Evolutionary conservation across 2,113 vertebrate species (phyloP), one percentile per base, ranked within the genome.

Genomic region (Crotalus tigris): DNA sequence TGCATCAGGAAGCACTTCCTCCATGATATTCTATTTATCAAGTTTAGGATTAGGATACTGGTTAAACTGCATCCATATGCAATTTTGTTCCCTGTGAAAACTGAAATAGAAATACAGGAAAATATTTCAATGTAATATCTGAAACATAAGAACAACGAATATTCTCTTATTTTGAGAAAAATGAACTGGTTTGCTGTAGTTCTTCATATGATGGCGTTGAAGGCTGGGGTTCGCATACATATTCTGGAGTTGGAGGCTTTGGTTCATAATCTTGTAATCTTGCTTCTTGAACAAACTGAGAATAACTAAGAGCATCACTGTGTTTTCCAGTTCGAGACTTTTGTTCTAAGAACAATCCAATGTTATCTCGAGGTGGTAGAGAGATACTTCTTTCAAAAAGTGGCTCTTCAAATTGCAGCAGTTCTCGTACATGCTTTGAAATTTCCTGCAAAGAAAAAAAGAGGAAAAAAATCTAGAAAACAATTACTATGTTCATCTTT

Each of bases 301-400:
- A 86, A 57, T 97, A 98, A 39, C 98, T 98, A 92, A 99, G 97
- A 64, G 93, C 89, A 94, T 99, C 97, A n/a, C 98, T 97, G 61
- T 44, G 94, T 90, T 94, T 86, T 61, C 99, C 98, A 0, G 96
- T 97, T 13, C 49, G 96, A 90, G 98, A 97, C 97, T 99, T 99
- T 54, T 4, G 94, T 96, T 99, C 98, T 93, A 99, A 94, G 96
- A 98, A 99, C 94, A 99, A 96, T 81, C 97, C 97, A 93, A 95
- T 46, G 51, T 93, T 95, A 95, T 99, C 99, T 94, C 97, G 97
- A 51, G 93, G 98, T 0, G 98, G 98, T 91, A 99, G 98, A 4
- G 97, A 93, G 91, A 99, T 97, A 96, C 97, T 98, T 92, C 97
- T 97, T 53, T 51, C 97, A 97, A 98, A 99, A 90, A 59, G 94